Percentiles rank a stretch among this genome's conserved stretches.
These are phyloP conservation scores for Didymodactylos carnosus DNA, from an alignment of 2,888 invertebrate genomes.

Conservation along the genomic window DNA sequence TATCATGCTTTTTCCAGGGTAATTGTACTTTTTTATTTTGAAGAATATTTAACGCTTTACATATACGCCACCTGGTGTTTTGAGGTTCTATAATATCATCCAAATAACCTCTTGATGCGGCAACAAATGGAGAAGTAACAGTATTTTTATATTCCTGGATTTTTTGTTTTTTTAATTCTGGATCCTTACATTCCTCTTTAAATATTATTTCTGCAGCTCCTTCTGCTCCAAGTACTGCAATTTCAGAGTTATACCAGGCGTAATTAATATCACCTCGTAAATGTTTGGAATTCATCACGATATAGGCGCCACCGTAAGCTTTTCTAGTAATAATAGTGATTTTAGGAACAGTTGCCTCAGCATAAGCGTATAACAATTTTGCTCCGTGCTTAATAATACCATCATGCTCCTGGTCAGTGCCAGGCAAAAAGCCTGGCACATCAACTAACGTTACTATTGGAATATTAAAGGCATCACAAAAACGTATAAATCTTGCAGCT, in stretches of 20 bases:
- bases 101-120: constrained; percentile 45
- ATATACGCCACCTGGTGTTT: constrained; percentile 42
- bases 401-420: constrained; percentile 44
- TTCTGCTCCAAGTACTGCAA: constrained; percentile 20
- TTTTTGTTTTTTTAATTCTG: constrained; percentile 40
- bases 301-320: constrained; percentile 41
- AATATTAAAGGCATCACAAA: constrained; percentile 51
- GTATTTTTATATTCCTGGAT: constrained; percentile 46
- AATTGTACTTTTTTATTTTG: constrained; percentile 41
- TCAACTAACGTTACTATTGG: constrained; percentile 49
- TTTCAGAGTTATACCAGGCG: constrained; percentile 50
- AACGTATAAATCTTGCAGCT: constrained; percentile 48
- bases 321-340: constrained; percentile 49
- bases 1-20: constrained; percentile 48
- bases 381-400: constrained; percentile 51
- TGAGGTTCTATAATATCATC: constrained; percentile 49
- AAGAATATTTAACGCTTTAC: constrained; percentile 42
- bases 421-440: constrained; percentile 41
- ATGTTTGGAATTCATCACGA: constrained; percentile 52
- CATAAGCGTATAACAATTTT: constrained; percentile 48
- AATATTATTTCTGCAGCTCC: constrained; percentile 48
- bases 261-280: constrained; percentile 48
- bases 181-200: constrained; percentile 36
- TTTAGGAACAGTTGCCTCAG: constrained; percentile 51
- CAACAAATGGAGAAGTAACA: constrained; percentile 49